Evolutionary conservation across 1,140 invertebrate species (phyloP).

Genomic region (Gonatopus flavifemur): DNA sequence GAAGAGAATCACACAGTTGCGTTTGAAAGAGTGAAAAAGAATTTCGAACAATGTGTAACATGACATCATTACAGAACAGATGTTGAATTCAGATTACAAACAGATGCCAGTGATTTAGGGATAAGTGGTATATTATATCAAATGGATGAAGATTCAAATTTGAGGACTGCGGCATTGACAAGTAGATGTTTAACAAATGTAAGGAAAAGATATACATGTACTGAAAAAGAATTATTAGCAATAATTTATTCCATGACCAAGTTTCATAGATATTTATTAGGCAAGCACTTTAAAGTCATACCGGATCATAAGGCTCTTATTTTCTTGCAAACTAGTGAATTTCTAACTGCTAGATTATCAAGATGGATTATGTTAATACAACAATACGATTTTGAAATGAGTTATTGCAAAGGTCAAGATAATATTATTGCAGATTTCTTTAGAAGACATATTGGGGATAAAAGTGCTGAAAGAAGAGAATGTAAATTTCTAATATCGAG

Average conservation of each 20-base stretch:
- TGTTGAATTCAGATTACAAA: too few species aligned
- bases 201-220: not conserved
- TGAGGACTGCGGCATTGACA: not conserved
- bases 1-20: not conserved
- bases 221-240: conserved; percentile 7
- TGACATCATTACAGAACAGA: not conserved
- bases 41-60: conserved; percentile 3
- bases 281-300: not conserved
- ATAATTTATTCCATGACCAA: not conserved
- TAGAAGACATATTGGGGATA: not conserved
- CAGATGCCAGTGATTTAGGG: too few species aligned
- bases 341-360: not conserved
- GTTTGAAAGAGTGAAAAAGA: conserved; percentile 9
- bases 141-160: not conserved
- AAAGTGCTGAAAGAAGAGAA: too few species aligned
- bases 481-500: too few species aligned
- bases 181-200: not conserved
- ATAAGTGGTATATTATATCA: too few species aligned
- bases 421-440: conserved; percentile 8
- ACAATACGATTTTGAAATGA: conserved; percentile 1
- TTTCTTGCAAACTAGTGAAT: not conserved
- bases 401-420: not conserved
- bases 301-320: conserved; percentile 6
- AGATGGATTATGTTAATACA: conserved; percentile 4
- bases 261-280: not conserved